Evolutionary conservation across 2,797 vertebrate species (phyloP).

Genomic region (Schizopygopsis pylzovi): DNA sequence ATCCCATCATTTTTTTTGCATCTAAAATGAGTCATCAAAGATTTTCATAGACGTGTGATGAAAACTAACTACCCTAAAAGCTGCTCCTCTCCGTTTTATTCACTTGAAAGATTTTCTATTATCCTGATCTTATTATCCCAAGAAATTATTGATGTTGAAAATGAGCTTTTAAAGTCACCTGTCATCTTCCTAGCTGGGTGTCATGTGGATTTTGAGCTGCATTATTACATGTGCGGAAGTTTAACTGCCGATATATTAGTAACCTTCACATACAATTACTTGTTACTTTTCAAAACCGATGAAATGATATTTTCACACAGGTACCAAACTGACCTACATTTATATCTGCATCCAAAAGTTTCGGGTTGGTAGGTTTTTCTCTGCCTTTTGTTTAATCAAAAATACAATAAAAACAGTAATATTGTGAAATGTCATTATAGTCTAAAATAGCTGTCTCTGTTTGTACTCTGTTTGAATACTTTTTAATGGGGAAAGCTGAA

Average conservation of each 20-base stretch:
- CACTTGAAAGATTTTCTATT: conserved; percentile 51
- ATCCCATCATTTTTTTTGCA: conserved; percentile 16
- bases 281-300: not conserved
- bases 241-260: not conserved
- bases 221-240: not conserved
- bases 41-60: conserved; percentile 26
- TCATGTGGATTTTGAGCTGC: not conserved
- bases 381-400: not conserved
- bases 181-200: not conserved
- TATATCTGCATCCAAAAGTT: not conserved
- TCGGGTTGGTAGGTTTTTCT: not conserved
- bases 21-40: conserved; percentile 44
- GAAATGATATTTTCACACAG: not conserved
- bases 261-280: not conserved
- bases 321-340: not conserved
- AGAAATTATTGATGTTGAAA: conserved; percentile 46
- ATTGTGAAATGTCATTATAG: not conserved
- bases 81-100: conserved; percentile 38
- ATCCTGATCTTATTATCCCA: conserved; percentile 37
- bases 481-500: not conserved
- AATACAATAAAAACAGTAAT: not conserved
- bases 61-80: conserved; percentile 46
- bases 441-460: not conserved
- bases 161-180: conserved; percentile 16
- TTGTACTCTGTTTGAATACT: not conserved